Conservation (phyloP, 1,140 invertebrate species). For the Apis laboriosa region DNA sequence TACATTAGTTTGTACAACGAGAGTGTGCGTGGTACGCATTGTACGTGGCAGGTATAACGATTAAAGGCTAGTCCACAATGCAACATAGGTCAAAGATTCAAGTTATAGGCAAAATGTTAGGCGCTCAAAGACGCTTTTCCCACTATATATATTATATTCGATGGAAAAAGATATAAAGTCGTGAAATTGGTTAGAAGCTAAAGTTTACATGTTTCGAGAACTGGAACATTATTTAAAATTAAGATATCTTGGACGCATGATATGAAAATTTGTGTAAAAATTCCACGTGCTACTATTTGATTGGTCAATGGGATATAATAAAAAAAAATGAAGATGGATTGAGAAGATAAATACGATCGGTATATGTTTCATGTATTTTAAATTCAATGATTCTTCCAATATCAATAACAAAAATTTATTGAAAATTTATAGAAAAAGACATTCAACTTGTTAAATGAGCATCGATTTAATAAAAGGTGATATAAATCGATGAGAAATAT, state of each 20-base stretch:
- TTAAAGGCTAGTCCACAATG: conserved; percentile 13
- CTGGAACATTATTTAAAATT: too few relatives aligned
- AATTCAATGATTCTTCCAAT: neutral
- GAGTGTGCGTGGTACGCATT: neutral
- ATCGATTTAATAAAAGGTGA: too few relatives aligned
- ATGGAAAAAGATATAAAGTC: neutral
- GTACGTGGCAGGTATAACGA: conserved; percentile 10
- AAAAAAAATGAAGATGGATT: neutral
- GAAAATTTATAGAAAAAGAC: neutral
- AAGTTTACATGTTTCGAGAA: too few relatives aligned
- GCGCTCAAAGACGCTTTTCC: neutral
- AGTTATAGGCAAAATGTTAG: neutral
- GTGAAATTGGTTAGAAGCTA: too few relatives aligned
- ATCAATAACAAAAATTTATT: neutral
- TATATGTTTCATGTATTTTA: neutral
- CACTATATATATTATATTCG: neutral
- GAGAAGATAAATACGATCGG: neutral
- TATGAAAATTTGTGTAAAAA: conserved; percentile 14
- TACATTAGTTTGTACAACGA: neutral
- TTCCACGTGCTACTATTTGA: neutral
- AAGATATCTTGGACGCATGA: neutral
- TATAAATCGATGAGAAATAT: neutral
- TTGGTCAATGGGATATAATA: neutral
- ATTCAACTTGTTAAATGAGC: neutral
- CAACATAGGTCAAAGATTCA: neutral